These are phyloP conservation scores for Oophaga pumilio DNA, from an alignment of 2,113 vertebrate species.

Conservation along the genomic window DNA sequence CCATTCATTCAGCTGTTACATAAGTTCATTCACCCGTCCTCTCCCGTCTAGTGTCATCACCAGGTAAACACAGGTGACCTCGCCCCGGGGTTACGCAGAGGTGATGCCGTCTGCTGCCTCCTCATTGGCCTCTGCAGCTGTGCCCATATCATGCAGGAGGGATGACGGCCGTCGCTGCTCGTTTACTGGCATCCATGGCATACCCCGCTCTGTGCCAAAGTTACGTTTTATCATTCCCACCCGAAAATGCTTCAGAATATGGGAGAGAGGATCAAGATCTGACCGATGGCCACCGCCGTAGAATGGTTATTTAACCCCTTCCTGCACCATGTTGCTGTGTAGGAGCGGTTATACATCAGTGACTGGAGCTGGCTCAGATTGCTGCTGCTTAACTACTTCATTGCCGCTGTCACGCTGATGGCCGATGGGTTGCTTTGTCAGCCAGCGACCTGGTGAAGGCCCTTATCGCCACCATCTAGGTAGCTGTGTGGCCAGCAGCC, in stretches of 20 bases:
- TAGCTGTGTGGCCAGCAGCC: no score
- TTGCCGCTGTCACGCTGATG: no score
- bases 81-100: constrained; percentile 29
- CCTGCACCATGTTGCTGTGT: background rate
- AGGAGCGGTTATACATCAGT: no score
- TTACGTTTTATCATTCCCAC: background rate
- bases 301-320: background rate
- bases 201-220: background rate
- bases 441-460: no score
- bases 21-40: constrained; percentile 6
- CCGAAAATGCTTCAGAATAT: background rate
- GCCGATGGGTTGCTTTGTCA: no score
- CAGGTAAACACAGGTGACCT: constrained; percentile 44
- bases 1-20: background rate
- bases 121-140: constrained; percentile 20
- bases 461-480: no score
- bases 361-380: no score
- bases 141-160: constrained; percentile 6
- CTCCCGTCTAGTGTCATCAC: constrained; percentile 26
- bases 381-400: no score
- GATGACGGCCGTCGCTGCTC: background rate
- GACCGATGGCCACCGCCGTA: background rate
- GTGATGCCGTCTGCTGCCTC: constrained; percentile 27
- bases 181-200: background rate
- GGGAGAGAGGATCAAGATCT: background rate